These are phyloP conservation scores for Pogonophryne albipinna DNA, from an alignment of 2,797 vertebrate species.

Conservation along the genomic window DNA sequence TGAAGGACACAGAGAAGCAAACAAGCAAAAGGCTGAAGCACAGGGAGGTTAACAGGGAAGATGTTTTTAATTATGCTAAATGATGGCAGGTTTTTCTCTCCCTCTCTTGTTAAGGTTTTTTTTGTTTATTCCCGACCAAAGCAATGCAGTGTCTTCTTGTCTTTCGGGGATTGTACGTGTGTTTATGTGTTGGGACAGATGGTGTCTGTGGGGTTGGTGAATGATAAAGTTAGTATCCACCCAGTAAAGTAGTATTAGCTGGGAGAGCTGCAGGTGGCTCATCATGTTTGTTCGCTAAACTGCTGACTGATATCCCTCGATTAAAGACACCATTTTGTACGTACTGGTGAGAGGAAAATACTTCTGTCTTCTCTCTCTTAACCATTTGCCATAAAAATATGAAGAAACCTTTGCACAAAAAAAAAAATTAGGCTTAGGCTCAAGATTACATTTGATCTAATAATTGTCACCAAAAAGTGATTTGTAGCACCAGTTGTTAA, in stretches of 20 bases:
- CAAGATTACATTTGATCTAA: neutral
- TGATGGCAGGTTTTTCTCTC: neutral
- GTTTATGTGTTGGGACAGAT: slow-evolving; percentile 63
- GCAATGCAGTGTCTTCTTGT: slow-evolving; percentile 20
- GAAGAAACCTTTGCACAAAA: too few species aligned
- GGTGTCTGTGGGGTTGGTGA: slow-evolving; percentile 62
- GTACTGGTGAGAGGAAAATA: slow-evolving; percentile 49
- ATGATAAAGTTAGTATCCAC: slow-evolving; percentile 63
- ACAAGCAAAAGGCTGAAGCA: slow-evolving; percentile 21
- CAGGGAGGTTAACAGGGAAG: slow-evolving; percentile 15
- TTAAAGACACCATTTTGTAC: slow-evolving; percentile 59
- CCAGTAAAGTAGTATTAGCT: slow-evolving; percentile 70
- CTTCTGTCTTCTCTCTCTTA: slow-evolving; percentile 20
- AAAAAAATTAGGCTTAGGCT: too few species aligned
- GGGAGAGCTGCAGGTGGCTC: slow-evolving; percentile 72
- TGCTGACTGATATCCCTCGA: slow-evolving; percentile 65
- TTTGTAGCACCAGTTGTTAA: neutral
- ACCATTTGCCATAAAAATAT: too few species aligned
- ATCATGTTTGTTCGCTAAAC: slow-evolving; percentile 73
- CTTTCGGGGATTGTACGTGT: slow-evolving; percentile 40
- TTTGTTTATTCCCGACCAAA: slow-evolving; percentile 53
- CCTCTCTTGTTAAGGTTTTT: slow-evolving; percentile 20
- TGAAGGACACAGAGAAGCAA: slow-evolving; percentile 55
- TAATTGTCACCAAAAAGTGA: neutral
- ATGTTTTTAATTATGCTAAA: slow-evolving; percentile 26